phyloP scores from a whole-genome alignment of 2,797 vertebrate genomes.

The Sylvia borin region DNA sequence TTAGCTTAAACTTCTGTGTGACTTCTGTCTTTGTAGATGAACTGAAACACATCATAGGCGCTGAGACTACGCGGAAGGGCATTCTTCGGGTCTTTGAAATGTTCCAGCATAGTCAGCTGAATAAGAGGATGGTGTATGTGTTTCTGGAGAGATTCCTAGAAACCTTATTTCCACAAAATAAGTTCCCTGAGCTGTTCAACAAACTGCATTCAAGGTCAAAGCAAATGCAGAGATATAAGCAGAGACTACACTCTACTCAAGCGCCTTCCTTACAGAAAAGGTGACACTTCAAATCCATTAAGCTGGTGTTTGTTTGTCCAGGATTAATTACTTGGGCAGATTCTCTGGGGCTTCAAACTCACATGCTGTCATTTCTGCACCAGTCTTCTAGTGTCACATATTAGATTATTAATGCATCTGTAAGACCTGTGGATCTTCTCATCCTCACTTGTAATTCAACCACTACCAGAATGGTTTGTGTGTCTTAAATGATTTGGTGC shows the following conservation, averaged over 20 bases:
- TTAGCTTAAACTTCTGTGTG: background rate
- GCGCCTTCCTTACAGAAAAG: slow-evolving; percentile 89
- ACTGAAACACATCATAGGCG: slow-evolving; percentile 98
- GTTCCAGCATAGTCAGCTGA: slow-evolving; percentile 98
- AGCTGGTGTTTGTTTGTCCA: slow-evolving; percentile 74
- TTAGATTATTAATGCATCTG: slow-evolving; percentile 77
- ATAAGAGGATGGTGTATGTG: slow-evolving; percentile 94
- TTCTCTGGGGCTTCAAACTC: slow-evolving; percentile 78
- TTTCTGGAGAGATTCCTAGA: slow-evolving; percentile 98
- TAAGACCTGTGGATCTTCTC: slow-evolving; percentile 76
- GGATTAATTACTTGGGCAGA: slow-evolving; percentile 70
- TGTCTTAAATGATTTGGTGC: slow-evolving; percentile 81
- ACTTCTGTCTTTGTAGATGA: slow-evolving; percentile 83
- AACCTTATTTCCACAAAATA: slow-evolving; percentile 97
- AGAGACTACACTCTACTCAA: slow-evolving; percentile 89
- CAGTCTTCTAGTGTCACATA: slow-evolving; percentile 77
- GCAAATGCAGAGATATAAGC: slow-evolving; percentile 89
- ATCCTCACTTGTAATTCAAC: slow-evolving; percentile 75
- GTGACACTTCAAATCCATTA: slow-evolving; percentile 86
- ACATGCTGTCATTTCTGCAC: slow-evolving; percentile 74
- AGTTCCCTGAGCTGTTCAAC: slow-evolving; percentile 96
- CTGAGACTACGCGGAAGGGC: slow-evolving; percentile 96
- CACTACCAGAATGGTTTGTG: slow-evolving; percentile 75
- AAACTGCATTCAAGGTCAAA: slow-evolving; percentile 97
- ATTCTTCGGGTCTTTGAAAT: slow-evolving; percentile 98